Evolutionary conservation across 2,797 vertebrate genomes (phyloP), one percentile per base, ranked within the genome.

Genomic region (Bradypodion ventrale): DNA sequence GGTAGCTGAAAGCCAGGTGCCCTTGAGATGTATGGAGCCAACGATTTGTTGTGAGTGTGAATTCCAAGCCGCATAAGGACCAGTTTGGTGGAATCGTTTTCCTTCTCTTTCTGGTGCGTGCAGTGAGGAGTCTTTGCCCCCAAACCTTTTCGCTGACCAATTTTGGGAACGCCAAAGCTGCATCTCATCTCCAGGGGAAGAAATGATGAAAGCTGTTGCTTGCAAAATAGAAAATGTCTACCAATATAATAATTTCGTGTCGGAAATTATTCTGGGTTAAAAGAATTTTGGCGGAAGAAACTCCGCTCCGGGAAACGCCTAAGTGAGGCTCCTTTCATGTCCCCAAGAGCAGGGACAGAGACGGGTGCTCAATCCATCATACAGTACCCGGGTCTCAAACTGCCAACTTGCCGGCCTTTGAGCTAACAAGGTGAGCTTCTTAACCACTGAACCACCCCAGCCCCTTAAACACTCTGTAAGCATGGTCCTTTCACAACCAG

Each of bases 31-130:
- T 44, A 70, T 35, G 65, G 32, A 85, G 23, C 79, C 59, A 68
- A 0, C 1, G 0, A 6, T 35, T 42, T 16, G 59, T 2, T 5
- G 73, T 60, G 27, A 46, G 35, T 25, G 46, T 77, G 72, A 35
- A n/a, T 87, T 81, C 65, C 59, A 73, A 9, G 2, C 85, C 27
- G 12, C 40, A 40, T 75, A 68, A 87, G 63, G 82, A 1, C 37
- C 8, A 7, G 37, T 66, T 68, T 19, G 32, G 25, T 62, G 9
- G 8, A 27, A 15, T 16, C 12, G 10, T 2, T 35, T 21, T 25
- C 7, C 3, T 2, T 0, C 0, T 46, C 35, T 42, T 1, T 8
- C 21, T 0, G 1, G 23, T 15, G n/a, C n/a, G n/a, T n/a, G 83
- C 46, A 42, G 2, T 0, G 12, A 15, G 25, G 23, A 1, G 35